phyloP scores from a whole-genome alignment of 2,888 invertebrate genomes.

The Pristionchus mayeri region DNA sequence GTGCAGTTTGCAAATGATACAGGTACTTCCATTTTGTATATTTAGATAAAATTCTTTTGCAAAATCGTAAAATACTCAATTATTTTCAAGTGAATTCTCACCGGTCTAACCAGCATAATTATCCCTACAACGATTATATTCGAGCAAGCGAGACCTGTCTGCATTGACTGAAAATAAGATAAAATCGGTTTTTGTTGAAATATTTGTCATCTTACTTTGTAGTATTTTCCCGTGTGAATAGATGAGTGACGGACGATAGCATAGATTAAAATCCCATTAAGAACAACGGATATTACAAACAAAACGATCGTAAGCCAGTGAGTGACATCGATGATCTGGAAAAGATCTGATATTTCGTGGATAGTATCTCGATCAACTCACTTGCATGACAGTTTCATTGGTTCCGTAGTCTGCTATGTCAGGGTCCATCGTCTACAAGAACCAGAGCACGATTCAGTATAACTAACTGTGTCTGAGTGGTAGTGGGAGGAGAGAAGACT shows the following conservation, averaged over 20 bases:
- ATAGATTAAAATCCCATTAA: neutral
- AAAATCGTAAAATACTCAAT: too few species aligned
- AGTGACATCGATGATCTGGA: constrained; percentile 1
- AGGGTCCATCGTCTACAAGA: neutral
- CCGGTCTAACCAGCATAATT: constrained; percentile 3
- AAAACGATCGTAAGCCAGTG: neutral
- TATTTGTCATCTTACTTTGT: constrained; percentile 1
- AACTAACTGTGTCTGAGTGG: neutral
- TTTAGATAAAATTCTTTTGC: too few species aligned
- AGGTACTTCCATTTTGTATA: too few species aligned
- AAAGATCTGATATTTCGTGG: neutral
- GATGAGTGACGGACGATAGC: constrained; percentile 16
- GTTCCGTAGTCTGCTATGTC: neutral
- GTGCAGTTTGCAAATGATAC: neutral
- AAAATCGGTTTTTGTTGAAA: neutral
- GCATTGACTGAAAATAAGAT: neutral
- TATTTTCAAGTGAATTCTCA: neutral
- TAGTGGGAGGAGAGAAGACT: neutral
- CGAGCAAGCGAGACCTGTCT: neutral
- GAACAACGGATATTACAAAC: neutral
- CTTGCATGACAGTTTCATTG: neutral
- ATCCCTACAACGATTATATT: neutral
- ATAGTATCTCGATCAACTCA: neutral
- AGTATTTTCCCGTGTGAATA: neutral
- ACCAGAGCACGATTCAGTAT: neutral